These are phyloP conservation scores for Papilio glaucus DNA, from an alignment of 1,140 invertebrate genomes.

Conservation along the genomic window DNA sequence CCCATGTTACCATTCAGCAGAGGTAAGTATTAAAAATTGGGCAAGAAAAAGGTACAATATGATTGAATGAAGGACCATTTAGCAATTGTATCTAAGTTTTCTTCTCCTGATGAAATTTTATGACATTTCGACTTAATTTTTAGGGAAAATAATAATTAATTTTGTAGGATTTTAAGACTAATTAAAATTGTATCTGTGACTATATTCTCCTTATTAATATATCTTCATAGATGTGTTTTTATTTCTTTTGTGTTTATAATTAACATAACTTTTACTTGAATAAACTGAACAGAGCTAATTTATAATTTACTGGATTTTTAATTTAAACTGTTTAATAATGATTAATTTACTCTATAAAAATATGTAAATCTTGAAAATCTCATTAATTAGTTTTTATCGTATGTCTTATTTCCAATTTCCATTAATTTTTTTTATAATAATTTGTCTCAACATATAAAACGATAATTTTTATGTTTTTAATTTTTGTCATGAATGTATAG, in stretches of 20 bases:
- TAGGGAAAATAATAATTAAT: not conserved
- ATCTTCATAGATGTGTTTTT: not conserved
- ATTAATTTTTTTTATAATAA: not conserved
- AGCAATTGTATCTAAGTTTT: constrained; percentile 17
- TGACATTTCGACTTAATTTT: not conserved
- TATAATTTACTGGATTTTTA: too few relatives aligned
- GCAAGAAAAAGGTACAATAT: constrained; percentile 41
- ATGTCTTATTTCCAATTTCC: not conserved
- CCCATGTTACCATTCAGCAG: constrained; percentile 49
- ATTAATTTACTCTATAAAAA: too few relatives aligned
- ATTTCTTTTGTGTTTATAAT: not conserved
- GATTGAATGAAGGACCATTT: constrained; percentile 34
- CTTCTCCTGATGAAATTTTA: constrained; percentile 1
- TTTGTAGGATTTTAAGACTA: not conserved
- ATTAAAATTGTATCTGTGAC: not conserved
- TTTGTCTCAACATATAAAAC: not conserved
- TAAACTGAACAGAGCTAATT: not conserved
- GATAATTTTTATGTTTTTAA: not conserved
- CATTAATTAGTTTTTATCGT: not conserved
- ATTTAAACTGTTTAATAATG: too few relatives aligned
- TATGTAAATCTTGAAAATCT: not conserved
- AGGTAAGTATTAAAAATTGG: constrained; percentile 68
- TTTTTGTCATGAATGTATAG: constrained; percentile 77
- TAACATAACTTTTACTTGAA: not conserved
- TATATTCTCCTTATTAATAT: not conserved